Conservation (phyloP, 1,140 invertebrate species). For the Drosophila parabipectinata region DNA sequence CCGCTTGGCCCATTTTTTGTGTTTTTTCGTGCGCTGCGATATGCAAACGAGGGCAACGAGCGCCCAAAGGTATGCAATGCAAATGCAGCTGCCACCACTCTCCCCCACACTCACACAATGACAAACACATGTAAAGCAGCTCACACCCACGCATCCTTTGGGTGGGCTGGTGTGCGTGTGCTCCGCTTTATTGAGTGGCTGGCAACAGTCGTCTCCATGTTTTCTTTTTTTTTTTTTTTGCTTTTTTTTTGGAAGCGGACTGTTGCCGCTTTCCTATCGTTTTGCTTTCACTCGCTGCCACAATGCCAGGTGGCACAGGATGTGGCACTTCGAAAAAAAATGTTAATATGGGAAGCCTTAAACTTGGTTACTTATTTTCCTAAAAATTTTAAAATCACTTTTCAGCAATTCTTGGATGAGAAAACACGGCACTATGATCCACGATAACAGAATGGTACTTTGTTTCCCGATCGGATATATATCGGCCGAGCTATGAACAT, state of each 20-base stretch:
- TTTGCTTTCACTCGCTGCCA: constrained; percentile 1
- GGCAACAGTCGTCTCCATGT: constrained; percentile 15
- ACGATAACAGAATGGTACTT: too few relatives aligned
- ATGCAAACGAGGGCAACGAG: constrained; percentile 71
- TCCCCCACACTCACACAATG: neutral
- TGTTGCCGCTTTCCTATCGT: constrained; percentile 3
- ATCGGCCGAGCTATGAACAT: too few relatives aligned
- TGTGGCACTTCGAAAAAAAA: neutral
- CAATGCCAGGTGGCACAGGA: neutral
- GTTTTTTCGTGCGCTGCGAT: constrained; percentile 7
- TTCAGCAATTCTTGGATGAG: too few relatives aligned
- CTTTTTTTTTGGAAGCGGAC: neutral
- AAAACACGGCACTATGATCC: too few relatives aligned
- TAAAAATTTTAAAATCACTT: too few relatives aligned
- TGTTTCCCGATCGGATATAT: too few relatives aligned
- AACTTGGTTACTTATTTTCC: too few relatives aligned
- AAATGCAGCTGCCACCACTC: constrained; percentile 34
- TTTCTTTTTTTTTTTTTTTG: constrained; percentile 1
- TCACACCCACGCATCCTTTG: constrained; percentile 7
- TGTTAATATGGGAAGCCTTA: too few relatives aligned
- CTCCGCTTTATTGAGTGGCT: constrained; percentile 36
- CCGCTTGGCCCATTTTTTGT: neutral
- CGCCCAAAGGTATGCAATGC: constrained; percentile 78
- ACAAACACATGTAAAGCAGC: constrained; percentile 72
- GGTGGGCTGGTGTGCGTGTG: neutral